Base-by-base conservation (phyloP, 35 echinoderm and acorn worm species). In the Heliocidaris tuberculata region DNA sequence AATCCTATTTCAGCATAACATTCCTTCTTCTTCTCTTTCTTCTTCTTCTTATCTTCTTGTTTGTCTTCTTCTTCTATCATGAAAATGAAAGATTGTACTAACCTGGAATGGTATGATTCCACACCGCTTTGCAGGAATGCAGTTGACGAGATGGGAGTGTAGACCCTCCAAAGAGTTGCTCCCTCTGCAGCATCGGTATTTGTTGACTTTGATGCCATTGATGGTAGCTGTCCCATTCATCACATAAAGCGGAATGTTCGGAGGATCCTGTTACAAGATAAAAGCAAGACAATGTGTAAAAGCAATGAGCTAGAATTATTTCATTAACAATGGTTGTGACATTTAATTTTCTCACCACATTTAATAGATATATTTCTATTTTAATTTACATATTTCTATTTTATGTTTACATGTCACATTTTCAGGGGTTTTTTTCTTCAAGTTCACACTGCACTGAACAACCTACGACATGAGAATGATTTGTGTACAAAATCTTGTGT, bases 61-160 rank as follows among this genome's bases (percentile, higher is more conserved):
- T 24, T 71, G 61, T 71, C 61, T 71, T 24, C 61, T 71, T 71
- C 61, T 71, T 71, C 27, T 90, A 90, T 90, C 13, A 10, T 47
- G 27, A 90, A 31, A 90, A 90, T 31, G 27, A 90, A 31, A 16
- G 35, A 31, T 16, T 13, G 30, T 93, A 47, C 90, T 96, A 49
- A 96, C 95, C 95, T 96, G 93, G 35, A 94, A 96, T 54, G 95
- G 95, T 13, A 92, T 71, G 21, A 96, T 94, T 96, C 93, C 93
- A 96, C 93, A 94, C 47, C 95, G 85, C 60, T 96, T 59, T 49
- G 86, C 92, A 3, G 95, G 95, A 21, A 96, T 48, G 50, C 89
- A 89, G 31, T 94, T 56, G 31, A 70, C 16, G 30, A 96, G 47
- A 48, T 94, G 93, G 87, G 93, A 12, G 56, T 96, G 95, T 31